Conservation (phyloP, 2,113 vertebrate species). For the Phrynosoma blainvillii region DNA sequence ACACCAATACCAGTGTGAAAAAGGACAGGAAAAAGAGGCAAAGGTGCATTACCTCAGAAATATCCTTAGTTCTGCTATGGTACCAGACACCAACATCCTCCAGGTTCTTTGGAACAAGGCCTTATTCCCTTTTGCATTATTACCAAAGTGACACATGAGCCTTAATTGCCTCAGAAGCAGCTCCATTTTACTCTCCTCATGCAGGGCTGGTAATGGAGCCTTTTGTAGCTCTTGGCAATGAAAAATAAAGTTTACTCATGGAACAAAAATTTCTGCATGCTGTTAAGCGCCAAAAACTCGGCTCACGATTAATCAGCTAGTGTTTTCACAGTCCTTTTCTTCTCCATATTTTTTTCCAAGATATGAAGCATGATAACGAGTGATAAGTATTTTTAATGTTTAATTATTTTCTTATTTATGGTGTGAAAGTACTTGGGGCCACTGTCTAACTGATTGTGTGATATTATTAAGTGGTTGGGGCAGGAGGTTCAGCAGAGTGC, state of each 20-base stretch:
- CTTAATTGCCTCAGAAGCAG: background rate
- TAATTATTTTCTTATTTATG: constrained; percentile 54
- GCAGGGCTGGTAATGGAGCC: constrained; percentile 34
- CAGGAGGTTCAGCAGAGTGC: background rate
- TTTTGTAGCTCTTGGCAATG: constrained; percentile 57
- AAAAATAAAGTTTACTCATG: constrained; percentile 48
- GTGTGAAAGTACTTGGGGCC: background rate
- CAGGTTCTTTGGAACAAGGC: background rate
- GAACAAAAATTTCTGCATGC: constrained; percentile 50
- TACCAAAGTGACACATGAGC: constrained; percentile 26
- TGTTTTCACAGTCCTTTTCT: constrained; percentile 49
- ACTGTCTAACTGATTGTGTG: background rate
- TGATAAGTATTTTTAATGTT: constrained; percentile 43
- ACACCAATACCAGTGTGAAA: fast-evolving
- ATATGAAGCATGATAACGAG: constrained; percentile 28
- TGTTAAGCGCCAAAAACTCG: constrained; percentile 31
- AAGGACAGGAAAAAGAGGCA: background rate
- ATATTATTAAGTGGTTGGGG: fast-evolving
- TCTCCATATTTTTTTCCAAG: background rate
- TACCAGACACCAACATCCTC: constrained; percentile 13
- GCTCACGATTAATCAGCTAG: constrained; percentile 54
- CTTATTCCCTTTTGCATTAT: background rate
- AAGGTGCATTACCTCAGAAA: constrained; percentile 26
- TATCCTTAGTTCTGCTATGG: background rate
- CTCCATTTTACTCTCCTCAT: constrained; percentile 4